phyloP scores from a whole-genome alignment of 2,113 vertebrate species.

The Salminus brasiliensis region DNA sequence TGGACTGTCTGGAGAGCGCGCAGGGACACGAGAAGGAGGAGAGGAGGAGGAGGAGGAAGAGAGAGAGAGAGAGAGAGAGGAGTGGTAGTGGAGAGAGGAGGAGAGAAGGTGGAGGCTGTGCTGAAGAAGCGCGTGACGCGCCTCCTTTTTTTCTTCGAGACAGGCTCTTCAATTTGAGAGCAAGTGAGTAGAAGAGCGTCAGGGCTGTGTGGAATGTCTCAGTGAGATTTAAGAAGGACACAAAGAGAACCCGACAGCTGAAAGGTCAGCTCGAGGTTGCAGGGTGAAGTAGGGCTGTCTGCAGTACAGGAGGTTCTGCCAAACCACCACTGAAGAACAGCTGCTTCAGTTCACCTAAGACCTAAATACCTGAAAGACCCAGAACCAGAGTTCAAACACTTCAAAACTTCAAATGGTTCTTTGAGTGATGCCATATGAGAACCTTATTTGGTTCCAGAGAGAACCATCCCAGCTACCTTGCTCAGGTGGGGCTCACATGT shows the following conservation, averaged over 20 bases:
- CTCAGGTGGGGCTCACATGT: too few relatives aligned
- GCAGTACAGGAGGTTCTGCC: background rate
- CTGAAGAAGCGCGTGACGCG: constrained; percentile 32
- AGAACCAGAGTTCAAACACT: too few relatives aligned
- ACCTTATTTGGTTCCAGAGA: too few relatives aligned
- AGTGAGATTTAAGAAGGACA: constrained; percentile 48
- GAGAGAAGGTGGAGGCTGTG: constrained; percentile 14
- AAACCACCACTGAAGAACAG: background rate
- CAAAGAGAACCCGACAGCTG: constrained; percentile 7
- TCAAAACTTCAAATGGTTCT: too few relatives aligned
- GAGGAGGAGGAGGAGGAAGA: background rate
- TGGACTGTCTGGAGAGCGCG: constrained; percentile 10
- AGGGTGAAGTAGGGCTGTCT: background rate
- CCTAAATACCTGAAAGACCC: too few relatives aligned
- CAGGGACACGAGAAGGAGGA: background rate
- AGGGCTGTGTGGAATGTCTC: constrained; percentile 72
- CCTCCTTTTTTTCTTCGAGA: constrained; percentile 44
- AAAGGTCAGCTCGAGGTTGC: background rate
- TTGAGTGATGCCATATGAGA: too few relatives aligned
- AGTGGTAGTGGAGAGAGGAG: background rate
- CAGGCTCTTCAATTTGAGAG: constrained; percentile 52
- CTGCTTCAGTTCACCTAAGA: background rate
- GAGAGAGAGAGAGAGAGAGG: constrained; percentile 37
- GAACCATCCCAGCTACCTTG: too few relatives aligned
- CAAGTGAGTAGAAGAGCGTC: constrained; percentile 60